A percentile compares a stretch with the other conserved stretches of the same genome.
Conservation (phyloP, 2,888 invertebrate genomes). For the Lithophane semibrunnea region DNA sequence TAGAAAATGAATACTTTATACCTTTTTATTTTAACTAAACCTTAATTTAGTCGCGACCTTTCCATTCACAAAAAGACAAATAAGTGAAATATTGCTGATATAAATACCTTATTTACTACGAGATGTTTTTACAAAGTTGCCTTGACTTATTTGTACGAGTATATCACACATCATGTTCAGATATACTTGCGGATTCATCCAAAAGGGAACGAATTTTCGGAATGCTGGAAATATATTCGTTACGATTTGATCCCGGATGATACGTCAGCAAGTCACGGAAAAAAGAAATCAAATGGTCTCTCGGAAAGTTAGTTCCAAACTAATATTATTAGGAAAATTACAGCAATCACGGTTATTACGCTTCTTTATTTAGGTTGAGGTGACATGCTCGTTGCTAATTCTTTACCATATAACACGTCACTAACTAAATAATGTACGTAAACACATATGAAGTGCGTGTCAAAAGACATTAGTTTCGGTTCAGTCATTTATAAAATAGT, state of each 20-base stretch:
- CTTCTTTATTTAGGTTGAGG: constrained; percentile 44
- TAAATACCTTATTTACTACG: constrained; percentile 46
- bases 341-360: constrained; percentile 57
- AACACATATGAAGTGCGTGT: constrained; percentile 51
- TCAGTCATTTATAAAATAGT: constrained; percentile 32
- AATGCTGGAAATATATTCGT: constrained; percentile 66
- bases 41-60: constrained; percentile 63
- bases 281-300: constrained; percentile 68
- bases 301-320: constrained; percentile 55
- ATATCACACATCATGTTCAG: constrained; percentile 55
- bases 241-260: constrained; percentile 66
- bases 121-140: constrained; percentile 39
- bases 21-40: constrained; percentile 64
- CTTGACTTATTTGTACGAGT: constrained; percentile 41
- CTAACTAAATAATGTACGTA: constrained; percentile 40
- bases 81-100: constrained; percentile 43
- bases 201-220: constrained; percentile 59
- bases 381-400: constrained; percentile 53
- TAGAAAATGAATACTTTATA: constrained; percentile 40
- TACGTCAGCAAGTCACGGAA: constrained; percentile 71
- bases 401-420: constrained; percentile 45
- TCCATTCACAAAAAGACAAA: constrained; percentile 48
- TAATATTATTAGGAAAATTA: constrained; percentile 63
- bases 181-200: constrained; percentile 71
- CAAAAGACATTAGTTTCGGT: constrained; percentile 42